These are phyloP conservation scores for Sphecodes monilicornis DNA, from an alignment of 2,888 invertebrate genomes.

Conservation along the genomic window DNA sequence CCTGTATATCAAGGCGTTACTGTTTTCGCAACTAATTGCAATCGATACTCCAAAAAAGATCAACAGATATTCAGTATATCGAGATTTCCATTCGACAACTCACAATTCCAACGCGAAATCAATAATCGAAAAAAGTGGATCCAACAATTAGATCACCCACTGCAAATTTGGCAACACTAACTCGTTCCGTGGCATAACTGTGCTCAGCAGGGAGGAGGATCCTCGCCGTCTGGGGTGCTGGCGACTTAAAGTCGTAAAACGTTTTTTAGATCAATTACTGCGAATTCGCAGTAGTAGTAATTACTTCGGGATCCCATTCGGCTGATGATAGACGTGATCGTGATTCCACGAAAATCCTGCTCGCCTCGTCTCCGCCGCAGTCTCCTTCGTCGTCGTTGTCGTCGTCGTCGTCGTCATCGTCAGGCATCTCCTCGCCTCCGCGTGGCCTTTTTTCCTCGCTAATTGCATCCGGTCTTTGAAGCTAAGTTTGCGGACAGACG, in stretches of 20 bases:
- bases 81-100: too few relatives aligned
- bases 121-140: not conserved
- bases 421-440: constrained; percentile 30
- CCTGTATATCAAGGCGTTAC: too few relatives aligned
- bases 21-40: too few relatives aligned
- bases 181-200: not conserved
- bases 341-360: constrained; percentile 53
- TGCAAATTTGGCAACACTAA: not conserved
- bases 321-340: constrained; percentile 54
- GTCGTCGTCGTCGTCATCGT: not conserved
- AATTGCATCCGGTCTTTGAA: constrained; percentile 70
- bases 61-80: too few relatives aligned
- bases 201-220: not conserved
- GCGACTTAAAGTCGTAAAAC: constrained; percentile 17
- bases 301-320: constrained; percentile 30
- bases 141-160: not conserved
- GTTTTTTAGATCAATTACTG: constrained; percentile 50
- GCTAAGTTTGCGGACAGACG: constrained; percentile 64
- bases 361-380: not conserved
- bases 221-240: not conserved
- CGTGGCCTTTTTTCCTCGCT: constrained; percentile 58
- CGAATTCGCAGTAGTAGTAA: constrained; percentile 50
- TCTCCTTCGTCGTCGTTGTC: not conserved
- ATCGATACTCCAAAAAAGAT: too few relatives aligned
- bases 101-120: too few relatives aligned